Evolutionary conservation across 2,888 invertebrate genomes (phyloP), one percentile per base, ranked within the genome.

Genomic region (Amblyjoppa fuscipennis): DNA sequence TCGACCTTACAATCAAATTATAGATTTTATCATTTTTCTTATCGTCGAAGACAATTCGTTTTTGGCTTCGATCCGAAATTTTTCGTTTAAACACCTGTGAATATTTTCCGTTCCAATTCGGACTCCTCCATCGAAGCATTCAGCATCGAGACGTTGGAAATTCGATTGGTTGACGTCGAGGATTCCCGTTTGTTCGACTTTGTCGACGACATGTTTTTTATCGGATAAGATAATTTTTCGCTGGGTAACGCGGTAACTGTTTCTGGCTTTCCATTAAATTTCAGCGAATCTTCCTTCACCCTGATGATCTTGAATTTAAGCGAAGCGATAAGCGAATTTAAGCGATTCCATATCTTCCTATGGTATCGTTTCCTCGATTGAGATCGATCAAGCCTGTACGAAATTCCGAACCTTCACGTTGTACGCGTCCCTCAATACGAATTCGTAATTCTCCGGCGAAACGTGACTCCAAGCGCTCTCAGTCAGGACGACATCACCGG

Each of bases 391-490:
- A 66, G 25, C 2, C 49, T 34, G 3, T 3, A 34, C 28, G 34
- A 2, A 69, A 59, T 81, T 51, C 0, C 20, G 28, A 80, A 96
- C 95, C 70, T 95, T 95, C 2, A 95, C 94, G 88, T 94, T 94
- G 4, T 94, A 94, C 3, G 87, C 91, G 3, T 95, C 94, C 38
- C 89, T 89, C 9, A 90, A 83, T 2, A 88, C 87, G 45, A 90
- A 89, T 91, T 95, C 95, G 86, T 95, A 95, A 89, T 95, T 95
- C 91, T 95, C 94, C 0, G 95, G 95, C 84, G 95, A 95, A 79
- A 95, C 95, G 88, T 95, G 95, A 0, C 95, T 94, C 96, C 96
- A 96, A 0, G 96, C 96, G 25, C 94, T 95, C 1, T 95, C 94
- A 0, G 95, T 93, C 34, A 96, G 86, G 88, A 95, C 94, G 0